Conservation (phyloP, 1,140 invertebrate species). For the Harlomillsia oculata region DNA sequence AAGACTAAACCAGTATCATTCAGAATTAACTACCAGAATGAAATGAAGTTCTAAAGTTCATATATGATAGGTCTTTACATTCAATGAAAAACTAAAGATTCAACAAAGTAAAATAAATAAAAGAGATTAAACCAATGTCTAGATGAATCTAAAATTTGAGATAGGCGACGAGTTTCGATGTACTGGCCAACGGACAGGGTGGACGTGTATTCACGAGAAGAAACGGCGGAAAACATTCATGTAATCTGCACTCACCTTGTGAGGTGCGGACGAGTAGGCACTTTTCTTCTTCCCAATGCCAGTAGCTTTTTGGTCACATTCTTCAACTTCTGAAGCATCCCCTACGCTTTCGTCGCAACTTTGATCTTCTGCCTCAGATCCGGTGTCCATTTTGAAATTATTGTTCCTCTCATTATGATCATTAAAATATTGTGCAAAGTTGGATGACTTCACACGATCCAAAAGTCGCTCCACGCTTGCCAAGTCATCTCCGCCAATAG, state of each 20-base stretch:
- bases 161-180: too few species aligned
- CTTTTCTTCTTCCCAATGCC: conserved; percentile 68
- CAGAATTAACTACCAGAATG: too few species aligned
- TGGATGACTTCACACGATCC: conserved; percentile 64
- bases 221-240: conserved; percentile 28
- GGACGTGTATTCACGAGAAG: conserved; percentile 21
- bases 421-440: conserved; percentile 49
- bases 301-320: conserved; percentile 24
- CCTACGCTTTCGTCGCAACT: conserved; percentile 28
- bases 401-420: conserved; percentile 38
- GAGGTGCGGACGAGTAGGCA: conserved; percentile 89
- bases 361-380: conserved; percentile 37
- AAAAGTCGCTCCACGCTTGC: conserved; percentile 64
- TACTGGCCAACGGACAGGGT: conserved; percentile 13
- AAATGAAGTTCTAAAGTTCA: too few species aligned
- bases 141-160: too few species aligned
- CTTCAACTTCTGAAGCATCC: conserved; percentile 20
- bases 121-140: too few species aligned
- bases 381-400: conserved; percentile 4
- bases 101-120: too few species aligned
- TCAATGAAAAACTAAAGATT: too few species aligned
- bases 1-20: too few species aligned
- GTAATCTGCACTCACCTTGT: conserved; percentile 50
- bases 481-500: conserved; percentile 45
- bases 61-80: too few species aligned